Conservation (phyloP, 2,113 vertebrate genomes). For the Pterocles burchelli region DNA sequence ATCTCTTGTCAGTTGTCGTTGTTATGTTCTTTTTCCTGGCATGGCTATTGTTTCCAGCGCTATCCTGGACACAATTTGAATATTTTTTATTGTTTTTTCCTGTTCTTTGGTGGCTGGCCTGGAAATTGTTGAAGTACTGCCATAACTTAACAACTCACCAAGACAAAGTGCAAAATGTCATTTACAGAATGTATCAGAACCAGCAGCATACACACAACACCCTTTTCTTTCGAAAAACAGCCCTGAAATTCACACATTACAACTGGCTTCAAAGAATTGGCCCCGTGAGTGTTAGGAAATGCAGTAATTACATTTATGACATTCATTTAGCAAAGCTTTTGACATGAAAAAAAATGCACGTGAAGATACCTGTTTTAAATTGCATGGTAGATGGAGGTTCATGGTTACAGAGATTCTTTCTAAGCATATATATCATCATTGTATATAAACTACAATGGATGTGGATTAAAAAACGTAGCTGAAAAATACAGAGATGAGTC, state of each 20-base stretch:
- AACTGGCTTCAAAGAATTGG: not conserved
- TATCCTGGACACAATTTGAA: not conserved
- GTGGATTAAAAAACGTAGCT: not conserved
- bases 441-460: not conserved
- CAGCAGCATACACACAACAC: not conserved
- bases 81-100: not conserved
- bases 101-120: not conserved
- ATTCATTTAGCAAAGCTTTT: not conserved
- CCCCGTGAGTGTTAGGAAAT: not conserved
- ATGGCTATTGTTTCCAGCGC: not conserved
- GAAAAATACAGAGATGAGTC: not conserved
- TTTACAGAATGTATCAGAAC: not conserved
- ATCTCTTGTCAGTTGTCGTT: not conserved
- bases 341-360: not conserved
- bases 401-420: not conserved
- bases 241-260: not conserved
- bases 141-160: not conserved
- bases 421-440: not conserved
- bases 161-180: not conserved
- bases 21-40: not conserved
- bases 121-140: not conserved
- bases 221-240: not conserved
- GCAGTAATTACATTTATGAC: not conserved
- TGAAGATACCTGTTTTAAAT: not conserved
- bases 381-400: not conserved